Evolutionary conservation across 2,797 vertebrate species (phyloP).

Genomic region (Cetoscarus ocellatus): DNA sequence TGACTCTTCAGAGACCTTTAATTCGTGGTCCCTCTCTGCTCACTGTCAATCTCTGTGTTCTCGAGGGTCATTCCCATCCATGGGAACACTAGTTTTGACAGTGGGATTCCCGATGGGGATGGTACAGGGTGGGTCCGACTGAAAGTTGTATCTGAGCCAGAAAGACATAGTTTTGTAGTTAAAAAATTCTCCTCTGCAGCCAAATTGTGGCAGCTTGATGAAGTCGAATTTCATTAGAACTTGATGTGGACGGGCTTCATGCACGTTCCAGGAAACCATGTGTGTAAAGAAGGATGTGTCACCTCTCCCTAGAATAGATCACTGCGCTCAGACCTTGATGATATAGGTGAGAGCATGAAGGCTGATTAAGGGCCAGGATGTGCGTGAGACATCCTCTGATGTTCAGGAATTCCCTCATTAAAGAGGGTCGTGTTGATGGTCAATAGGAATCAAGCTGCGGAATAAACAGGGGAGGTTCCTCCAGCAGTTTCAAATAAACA

Average conservation of each 20-base stretch:
- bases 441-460: conserved; percentile 68
- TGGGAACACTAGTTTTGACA: conserved; percentile 78
- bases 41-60: conserved; percentile 73
- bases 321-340: conserved; percentile 46
- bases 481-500: conserved; percentile 75
- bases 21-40: conserved; percentile 69
- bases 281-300: conserved; percentile 59
- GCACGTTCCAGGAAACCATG: conserved; percentile 21
- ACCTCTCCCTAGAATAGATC: conserved; percentile 44
- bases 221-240: conserved; percentile 6
- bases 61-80: conserved; percentile 68
- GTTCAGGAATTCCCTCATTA: conserved; percentile 84
- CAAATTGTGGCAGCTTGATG: conserved; percentile 19
- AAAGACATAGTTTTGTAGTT: conserved; percentile 42
- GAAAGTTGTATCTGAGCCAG: conserved; percentile 26
- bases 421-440: conserved; percentile 75
- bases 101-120: conserved; percentile 45
- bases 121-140: conserved; percentile 48
- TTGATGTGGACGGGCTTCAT: neutral
- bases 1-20: conserved; percentile 74
- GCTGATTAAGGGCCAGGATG: conserved; percentile 81
- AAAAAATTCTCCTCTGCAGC: conserved; percentile 19
- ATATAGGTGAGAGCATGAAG: conserved; percentile 71
- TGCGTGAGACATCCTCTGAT: conserved; percentile 82
- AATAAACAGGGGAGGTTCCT: conserved; percentile 78